Percentiles rank a stretch among this genome's conserved stretches.
phyloP scores from a whole-genome alignment of 2,797 vertebrate species.

The Anableps anableps region DNA sequence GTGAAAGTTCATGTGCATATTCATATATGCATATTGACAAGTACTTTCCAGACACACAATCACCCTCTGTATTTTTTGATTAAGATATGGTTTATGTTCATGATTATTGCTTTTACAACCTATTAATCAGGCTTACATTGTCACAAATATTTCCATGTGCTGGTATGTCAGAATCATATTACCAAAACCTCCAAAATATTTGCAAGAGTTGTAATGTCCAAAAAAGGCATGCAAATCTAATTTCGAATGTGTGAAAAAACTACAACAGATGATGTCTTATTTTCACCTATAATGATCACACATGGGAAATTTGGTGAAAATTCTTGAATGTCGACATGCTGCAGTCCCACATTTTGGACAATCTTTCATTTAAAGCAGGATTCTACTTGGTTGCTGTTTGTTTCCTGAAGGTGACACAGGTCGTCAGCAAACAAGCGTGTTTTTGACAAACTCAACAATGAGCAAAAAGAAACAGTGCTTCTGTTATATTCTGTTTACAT shows the following conservation, averaged over 20 bases:
- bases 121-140: neutral
- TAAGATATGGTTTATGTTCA: neutral
- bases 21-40: neutral
- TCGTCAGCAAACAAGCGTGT: constrained; percentile 14
- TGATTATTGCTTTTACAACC: neutral
- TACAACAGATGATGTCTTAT: constrained; percentile 18
- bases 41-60: neutral
- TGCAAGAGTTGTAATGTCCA: neutral
- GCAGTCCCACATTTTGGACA: constrained; percentile 19
- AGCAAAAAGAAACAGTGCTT: constrained; percentile 48
- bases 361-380: constrained; percentile 27
- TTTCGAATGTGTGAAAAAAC: neutral
- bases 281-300: constrained; percentile 40
- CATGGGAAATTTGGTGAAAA: constrained; percentile 53
- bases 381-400: constrained; percentile 21
- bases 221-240: neutral
- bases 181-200: neutral
- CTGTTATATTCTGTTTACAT: constrained; percentile 33
- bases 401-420: constrained; percentile 53
- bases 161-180: neutral
- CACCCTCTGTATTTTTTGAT: neutral
- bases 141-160: neutral
- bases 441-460: constrained; percentile 40
- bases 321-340: constrained; percentile 17
- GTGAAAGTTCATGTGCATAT: neutral